phyloP scores from a whole-genome alignment of 2,888 invertebrate species.

The Euclidia mi region DNA sequence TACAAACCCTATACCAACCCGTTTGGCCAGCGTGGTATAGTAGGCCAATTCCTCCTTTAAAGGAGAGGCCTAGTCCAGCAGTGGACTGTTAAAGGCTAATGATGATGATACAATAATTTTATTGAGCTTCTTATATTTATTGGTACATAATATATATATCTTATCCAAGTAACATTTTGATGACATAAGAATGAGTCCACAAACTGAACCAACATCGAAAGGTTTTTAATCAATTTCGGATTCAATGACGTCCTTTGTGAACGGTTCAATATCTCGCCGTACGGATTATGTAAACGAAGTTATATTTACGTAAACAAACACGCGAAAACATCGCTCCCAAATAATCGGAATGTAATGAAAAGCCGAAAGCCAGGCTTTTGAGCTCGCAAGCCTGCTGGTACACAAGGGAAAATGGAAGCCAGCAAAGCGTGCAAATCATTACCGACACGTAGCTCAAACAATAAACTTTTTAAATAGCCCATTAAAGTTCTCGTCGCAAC shows the following conservation, averaged over 20 bases:
- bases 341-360: slow-evolving; percentile 38
- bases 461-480: slow-evolving; percentile 52
- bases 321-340: slow-evolving; percentile 31
- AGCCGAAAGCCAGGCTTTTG: slow-evolving; percentile 20
- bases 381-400: slow-evolving; percentile 8
- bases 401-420: slow-evolving; percentile 46
- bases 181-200: neutral
- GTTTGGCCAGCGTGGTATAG: too few species aligned
- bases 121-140: too few species aligned
- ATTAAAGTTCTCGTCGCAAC: slow-evolving; percentile 40
- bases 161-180: too few species aligned
- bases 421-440: slow-evolving; percentile 50
- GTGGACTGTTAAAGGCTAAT: too few species aligned
- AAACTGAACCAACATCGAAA: neutral
- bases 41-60: too few species aligned
- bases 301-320: slow-evolving; percentile 47
- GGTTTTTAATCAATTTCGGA: slow-evolving; percentile 14
- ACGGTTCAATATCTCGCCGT: slow-evolving; percentile 28
- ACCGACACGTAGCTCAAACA: slow-evolving; percentile 44
- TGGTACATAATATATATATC: too few species aligned
- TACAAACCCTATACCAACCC: too few species aligned
- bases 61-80: too few species aligned
- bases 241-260: slow-evolving; percentile 21
- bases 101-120: too few species aligned
- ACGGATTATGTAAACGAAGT: slow-evolving; percentile 46